A percentile compares a stretch with the other conserved stretches of the same genome.
Conservation (phyloP, 2,113 vertebrate genomes). For the Apteryx mantelli region DNA sequence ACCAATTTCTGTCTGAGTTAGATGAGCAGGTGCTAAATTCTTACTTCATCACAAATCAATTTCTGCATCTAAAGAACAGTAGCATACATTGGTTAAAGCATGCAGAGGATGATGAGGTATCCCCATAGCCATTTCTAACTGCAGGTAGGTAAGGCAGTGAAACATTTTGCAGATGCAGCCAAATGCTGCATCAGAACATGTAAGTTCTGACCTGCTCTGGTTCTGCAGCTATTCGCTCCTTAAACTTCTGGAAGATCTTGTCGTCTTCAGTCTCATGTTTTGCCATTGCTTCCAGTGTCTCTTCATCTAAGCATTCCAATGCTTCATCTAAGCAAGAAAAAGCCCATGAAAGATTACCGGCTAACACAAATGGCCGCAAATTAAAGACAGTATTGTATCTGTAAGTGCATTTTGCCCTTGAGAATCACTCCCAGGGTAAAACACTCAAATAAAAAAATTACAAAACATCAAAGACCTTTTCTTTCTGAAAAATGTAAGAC, state of each 20-base stretch:
- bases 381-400: background rate
- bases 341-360: background rate
- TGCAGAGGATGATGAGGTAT: background rate
- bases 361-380: background rate
- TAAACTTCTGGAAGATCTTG: constrained; percentile 87
- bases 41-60: background rate
- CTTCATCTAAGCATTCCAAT: constrained; percentile 74
- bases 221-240: constrained; percentile 81
- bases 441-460: background rate
- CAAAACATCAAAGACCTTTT: background rate
- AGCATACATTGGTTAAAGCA: background rate
- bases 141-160: background rate
- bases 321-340: constrained; percentile 49
- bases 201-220: constrained; percentile 87
- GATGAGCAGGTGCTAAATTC: background rate
- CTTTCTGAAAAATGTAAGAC: background rate
- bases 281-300: constrained; percentile 89
- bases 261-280: constrained; percentile 90
- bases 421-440: background rate
- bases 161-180: background rate
- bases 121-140: background rate
- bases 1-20: background rate
- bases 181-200: background rate
- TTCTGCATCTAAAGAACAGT: background rate
- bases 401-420: background rate